Base-by-base conservation (phyloP, 1,140 invertebrate genomes). In the Musca domestica region DNA sequence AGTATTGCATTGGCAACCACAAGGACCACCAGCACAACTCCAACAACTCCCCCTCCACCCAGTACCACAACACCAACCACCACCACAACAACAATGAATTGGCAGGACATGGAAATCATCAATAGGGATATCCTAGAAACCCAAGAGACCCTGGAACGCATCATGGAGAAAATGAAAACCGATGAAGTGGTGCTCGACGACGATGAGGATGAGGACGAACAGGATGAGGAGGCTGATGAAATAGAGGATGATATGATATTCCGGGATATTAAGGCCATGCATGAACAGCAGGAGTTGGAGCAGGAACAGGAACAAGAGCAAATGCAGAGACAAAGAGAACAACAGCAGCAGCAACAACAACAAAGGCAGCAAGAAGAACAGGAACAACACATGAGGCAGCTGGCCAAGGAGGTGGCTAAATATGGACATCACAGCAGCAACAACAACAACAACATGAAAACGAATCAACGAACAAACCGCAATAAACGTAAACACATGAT, bases 241-340 rank as follows among this genome's bases (percentile, higher is more conserved):
- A 48, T 64, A 67, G 74, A 78, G 69, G 76, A 78, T 70, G 73
- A 80, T 78, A 78, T 76, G 30, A 74, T 80, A 54, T 78, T 74
- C 67, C 71, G 73, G 25, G 75, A 76, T 76, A 71, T 72, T 61
- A 71, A 78, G 7, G 51, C 19, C 14, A 61, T 68, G 48, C 68
- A 69, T 27, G 47, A 52, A 52, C 41, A 68, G 20, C 14, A 41
- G 7, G 46, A 68, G 22, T 10, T 41, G 34, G 34, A 41, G 19
- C 51, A 52, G 34, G 47, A 41, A 27, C 51, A 52, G 34, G 47
- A 49, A 48, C 63, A 41, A 20, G 65, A 69, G n/a, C 25, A 51
- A 58, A 64, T 27, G 64, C 49, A 64, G 58, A 61, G 30, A 34
- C 61, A 47, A 14, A 19, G 23, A 63, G 65, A 56, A 20, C 47